Evolutionary conservation across 2,113 vertebrate species (phyloP).

Genomic region (Alosa alosa): DNA sequence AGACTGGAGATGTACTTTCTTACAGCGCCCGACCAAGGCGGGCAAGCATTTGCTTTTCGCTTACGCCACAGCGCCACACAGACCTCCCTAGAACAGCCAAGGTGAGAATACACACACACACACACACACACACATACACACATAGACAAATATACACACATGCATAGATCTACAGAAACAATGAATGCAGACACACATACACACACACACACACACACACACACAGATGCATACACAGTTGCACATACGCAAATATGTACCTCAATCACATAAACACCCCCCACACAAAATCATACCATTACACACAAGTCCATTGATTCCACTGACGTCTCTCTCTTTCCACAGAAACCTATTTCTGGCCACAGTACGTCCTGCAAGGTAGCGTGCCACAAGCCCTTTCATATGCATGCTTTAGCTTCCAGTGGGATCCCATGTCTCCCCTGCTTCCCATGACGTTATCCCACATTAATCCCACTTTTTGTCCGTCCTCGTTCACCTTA

Average conservation of each 20-base stretch:
- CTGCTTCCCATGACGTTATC: neutral
- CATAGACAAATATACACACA: neutral
- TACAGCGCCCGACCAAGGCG: constrained; percentile 91
- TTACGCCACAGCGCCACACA: constrained; percentile 93
- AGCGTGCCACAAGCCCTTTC: constrained; percentile 29
- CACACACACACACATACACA: neutral
- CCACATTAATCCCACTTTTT: no score
- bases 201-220: no score
- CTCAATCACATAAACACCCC: constrained; percentile 14
- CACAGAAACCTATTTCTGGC: constrained; percentile 72
- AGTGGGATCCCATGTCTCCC: neutral
- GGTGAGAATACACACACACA: constrained; percentile 53
- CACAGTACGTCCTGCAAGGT: constrained; percentile 77
- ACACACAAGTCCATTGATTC: neutral
- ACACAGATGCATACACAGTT: no score
- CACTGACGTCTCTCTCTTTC: constrained; percentile 44
- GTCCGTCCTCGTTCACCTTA: neutral
- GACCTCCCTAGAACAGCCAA: constrained; percentile 88
- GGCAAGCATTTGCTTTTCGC: no score
- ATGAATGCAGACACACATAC: no score
- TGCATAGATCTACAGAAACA: neutral
- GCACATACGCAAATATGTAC: neutral
- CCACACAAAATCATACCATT: constrained; percentile 34
- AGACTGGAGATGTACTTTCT: constrained; percentile 99
- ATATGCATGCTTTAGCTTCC: neutral